Evolutionary conservation across 2,888 invertebrate species (phyloP).

Genomic region (Archips crataeganus): DNA sequence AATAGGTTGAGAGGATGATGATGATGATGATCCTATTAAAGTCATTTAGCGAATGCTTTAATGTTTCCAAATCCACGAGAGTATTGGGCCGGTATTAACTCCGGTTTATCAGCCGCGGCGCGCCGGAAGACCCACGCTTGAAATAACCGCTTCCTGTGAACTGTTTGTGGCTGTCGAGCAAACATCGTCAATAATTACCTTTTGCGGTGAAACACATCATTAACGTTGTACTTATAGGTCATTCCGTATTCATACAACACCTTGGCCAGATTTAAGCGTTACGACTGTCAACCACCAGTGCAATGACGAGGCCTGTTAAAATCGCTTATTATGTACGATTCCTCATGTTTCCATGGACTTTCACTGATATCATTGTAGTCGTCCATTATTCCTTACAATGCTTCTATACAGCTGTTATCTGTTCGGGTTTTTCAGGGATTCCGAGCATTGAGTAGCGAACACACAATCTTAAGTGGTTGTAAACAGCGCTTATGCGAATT

Average conservation of each 20-base stretch:
- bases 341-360: neutral
- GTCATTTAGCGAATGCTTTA: neutral
- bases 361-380: neutral
- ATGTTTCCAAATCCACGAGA: neutral
- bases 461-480: neutral
- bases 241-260: neutral
- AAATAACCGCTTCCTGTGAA: slow-evolving; percentile 10
- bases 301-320: neutral
- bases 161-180: slow-evolving; percentile 2
- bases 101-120: neutral
- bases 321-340: neutral
- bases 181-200: neutral
- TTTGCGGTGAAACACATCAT: neutral
- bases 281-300: neutral
- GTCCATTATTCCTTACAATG: neutral
- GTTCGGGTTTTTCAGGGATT: neutral
- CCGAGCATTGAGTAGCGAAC: neutral
- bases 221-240: neutral
- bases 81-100: neutral
- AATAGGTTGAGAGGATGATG: too few species aligned
- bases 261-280: neutral
- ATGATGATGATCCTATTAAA: neutral
- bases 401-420: neutral
- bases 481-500: neutral
- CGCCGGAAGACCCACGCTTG: neutral